A percentile compares a stretch with the other conserved stretches of the same genome.
Evolutionary conservation across 2,888 invertebrate species (phyloP).

Genomic region (Caenorhabditis parvicauda): DNA sequence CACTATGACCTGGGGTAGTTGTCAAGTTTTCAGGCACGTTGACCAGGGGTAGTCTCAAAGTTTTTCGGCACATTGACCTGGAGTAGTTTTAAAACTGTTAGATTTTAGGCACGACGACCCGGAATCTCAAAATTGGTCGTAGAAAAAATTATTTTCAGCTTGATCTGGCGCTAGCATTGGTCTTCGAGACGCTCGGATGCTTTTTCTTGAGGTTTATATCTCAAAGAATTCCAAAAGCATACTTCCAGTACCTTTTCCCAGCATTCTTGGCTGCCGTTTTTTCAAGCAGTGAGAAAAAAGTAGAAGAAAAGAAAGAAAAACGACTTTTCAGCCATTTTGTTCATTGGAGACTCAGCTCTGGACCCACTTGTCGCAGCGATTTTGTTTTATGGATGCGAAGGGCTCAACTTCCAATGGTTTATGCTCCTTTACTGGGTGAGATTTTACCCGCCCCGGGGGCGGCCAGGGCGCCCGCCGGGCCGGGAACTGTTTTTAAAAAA

Average conservation of each 20-base stretch:
- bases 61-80: too few species aligned
- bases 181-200: constrained; percentile 11
- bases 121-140: too few species aligned
- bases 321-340: constrained; percentile 27
- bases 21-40: too few species aligned
- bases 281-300: constrained; percentile 7
- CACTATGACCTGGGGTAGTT: too few species aligned
- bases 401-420: constrained; percentile 28
- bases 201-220: constrained; percentile 10
- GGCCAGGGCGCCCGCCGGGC: too few species aligned
- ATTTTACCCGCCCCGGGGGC: too few species aligned
- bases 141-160: constrained; percentile 10
- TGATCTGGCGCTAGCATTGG: constrained; percentile 5
- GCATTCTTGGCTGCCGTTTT: constrained; percentile 14
- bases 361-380: constrained; percentile 38
- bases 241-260: constrained; percentile 7
- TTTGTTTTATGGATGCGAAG: constrained; percentile 36
- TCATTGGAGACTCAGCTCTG: constrained; percentile 34
- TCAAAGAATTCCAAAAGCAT: constrained; percentile 3
- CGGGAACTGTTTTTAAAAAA: too few species aligned
- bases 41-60: too few species aligned
- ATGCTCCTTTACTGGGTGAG: constrained; percentile 38
- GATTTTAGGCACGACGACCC: too few species aligned
- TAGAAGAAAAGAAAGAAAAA: not conserved
- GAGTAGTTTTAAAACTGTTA: too few species aligned